These are phyloP conservation scores for Rhysida immarginata DNA, from an alignment of 1,140 invertebrate species.

Conservation along the genomic window DNA sequence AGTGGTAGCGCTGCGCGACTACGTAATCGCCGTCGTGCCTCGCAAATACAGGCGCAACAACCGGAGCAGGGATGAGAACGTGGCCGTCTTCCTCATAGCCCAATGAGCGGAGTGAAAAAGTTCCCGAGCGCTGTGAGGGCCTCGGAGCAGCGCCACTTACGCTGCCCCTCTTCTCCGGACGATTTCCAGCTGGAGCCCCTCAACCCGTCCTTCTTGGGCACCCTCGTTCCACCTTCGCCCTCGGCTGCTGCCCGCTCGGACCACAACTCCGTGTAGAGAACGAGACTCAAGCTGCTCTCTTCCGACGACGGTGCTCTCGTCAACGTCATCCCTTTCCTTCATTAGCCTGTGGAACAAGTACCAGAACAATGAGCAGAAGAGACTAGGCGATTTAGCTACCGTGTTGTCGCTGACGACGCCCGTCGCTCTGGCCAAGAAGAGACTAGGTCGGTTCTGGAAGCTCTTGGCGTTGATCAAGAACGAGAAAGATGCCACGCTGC, in stretches of 20 bases:
- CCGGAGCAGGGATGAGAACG: no score
- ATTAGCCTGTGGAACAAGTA: constrained; percentile 1
- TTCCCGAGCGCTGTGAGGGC: no score
- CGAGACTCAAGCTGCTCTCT: background rate
- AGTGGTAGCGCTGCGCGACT: no score
- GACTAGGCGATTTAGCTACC: background rate
- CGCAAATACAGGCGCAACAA: no score
- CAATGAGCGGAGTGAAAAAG: no score
- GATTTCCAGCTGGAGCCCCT: no score
- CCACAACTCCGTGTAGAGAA: background rate
- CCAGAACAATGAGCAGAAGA: background rate
- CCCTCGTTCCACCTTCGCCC: no score
- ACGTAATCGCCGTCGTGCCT: no score
- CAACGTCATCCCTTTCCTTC: background rate
- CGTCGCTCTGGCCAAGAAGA: background rate
- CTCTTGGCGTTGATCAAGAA: background rate
- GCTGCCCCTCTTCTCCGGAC: no score
- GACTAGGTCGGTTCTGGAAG: background rate
- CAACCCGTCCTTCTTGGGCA: no score
- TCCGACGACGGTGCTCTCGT: background rate
- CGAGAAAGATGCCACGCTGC: background rate
- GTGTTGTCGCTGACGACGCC: background rate
- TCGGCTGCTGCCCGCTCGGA: constrained; percentile 6
- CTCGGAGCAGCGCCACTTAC: no score
- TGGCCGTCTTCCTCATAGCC: no score